Percentiles rank a stretch among this genome's conserved stretches.
These are phyloP conservation scores for Drosophila arawakana DNA, from an alignment of 1,140 invertebrate genomes.

Conservation along the genomic window DNA sequence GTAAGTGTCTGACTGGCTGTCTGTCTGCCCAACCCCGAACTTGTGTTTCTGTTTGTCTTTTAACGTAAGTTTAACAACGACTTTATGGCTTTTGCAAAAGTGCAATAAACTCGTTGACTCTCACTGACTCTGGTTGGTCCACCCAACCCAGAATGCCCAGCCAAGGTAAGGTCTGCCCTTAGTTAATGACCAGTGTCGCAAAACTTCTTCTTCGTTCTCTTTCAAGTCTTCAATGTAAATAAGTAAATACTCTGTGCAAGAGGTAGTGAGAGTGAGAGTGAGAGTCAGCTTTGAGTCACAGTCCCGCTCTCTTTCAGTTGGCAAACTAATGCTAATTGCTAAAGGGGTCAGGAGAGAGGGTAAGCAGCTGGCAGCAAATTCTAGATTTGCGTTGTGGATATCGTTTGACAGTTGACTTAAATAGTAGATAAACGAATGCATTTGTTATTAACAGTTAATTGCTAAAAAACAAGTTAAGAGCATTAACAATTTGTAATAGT, in stretches of 20 bases:
- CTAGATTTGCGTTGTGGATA: slow-evolving; percentile 38
- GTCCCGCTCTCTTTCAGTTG: slow-evolving; percentile 10
- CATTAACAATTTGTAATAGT: slow-evolving; percentile 50
- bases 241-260: slow-evolving; percentile 10
- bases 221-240: slow-evolving; percentile 54
- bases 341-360: background rate
- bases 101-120: slow-evolving; percentile 76
- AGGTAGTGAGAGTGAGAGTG: background rate
- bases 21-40: slow-evolving; percentile 24
- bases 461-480: slow-evolving; percentile 17
- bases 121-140: slow-evolving; percentile 43
- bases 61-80: slow-evolving; percentile 47
- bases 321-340: slow-evolving; percentile 37
- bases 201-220: slow-evolving; percentile 40
- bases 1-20: slow-evolving; percentile 51
- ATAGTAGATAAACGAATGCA: slow-evolving; percentile 10
- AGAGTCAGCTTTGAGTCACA: slow-evolving; percentile 27
- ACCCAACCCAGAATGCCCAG: slow-evolving; percentile 1
- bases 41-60: slow-evolving; percentile 65
- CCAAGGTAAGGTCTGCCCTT: slow-evolving; percentile 6
- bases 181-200: slow-evolving; percentile 60
- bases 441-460: background rate
- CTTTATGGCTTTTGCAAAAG: slow-evolving; percentile 61
- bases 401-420: slow-evolving; percentile 21
- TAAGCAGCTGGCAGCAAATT: slow-evolving; percentile 16